phyloP scores from a whole-genome alignment of 2,797 vertebrate species.

The Thalassophryne amazonica region DNA sequence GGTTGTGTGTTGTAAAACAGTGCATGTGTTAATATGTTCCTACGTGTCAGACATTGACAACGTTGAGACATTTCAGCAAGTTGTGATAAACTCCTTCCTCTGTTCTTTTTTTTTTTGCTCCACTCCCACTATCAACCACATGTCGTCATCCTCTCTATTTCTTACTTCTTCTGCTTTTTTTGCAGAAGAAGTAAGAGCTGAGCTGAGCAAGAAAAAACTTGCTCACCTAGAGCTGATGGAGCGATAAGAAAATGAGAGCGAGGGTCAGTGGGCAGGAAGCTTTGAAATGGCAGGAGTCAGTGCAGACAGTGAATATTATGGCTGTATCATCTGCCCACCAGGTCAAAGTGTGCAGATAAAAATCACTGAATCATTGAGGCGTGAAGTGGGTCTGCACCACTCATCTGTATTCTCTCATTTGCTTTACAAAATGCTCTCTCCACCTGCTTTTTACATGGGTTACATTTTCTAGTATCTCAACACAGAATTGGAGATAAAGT shows the following conservation, averaged over 20 bases:
- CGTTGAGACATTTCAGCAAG: slow-evolving; percentile 33
- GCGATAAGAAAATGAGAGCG: slow-evolving; percentile 14
- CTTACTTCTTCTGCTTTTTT: background rate
- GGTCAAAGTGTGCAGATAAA: slow-evolving; percentile 15
- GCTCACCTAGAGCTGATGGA: slow-evolving; percentile 21
- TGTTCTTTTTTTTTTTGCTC: slow-evolving; percentile 1
- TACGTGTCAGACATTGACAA: slow-evolving; percentile 44
- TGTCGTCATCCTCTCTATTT: background rate
- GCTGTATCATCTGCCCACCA: background rate
- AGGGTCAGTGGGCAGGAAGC: slow-evolving; percentile 29
- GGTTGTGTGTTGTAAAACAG: slow-evolving; percentile 5
- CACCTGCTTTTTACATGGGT: background rate
- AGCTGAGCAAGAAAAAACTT: too few relatives aligned
- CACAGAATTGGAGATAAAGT: background rate
- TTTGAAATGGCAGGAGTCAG: slow-evolving; percentile 4
- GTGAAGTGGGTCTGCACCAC: background rate
- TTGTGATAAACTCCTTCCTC: slow-evolving; percentile 28
- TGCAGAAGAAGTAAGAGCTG: too few relatives aligned
- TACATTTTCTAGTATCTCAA: background rate
- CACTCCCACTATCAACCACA: background rate
- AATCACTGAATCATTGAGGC: slow-evolving; percentile 17
- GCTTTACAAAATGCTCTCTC: background rate
- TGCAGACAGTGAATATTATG: background rate
- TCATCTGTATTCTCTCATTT: background rate
- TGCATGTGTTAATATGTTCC: slow-evolving; percentile 2